Conservation (phyloP, 2,797 vertebrate species). For the Melanogrammus aeglefinus region DNA sequence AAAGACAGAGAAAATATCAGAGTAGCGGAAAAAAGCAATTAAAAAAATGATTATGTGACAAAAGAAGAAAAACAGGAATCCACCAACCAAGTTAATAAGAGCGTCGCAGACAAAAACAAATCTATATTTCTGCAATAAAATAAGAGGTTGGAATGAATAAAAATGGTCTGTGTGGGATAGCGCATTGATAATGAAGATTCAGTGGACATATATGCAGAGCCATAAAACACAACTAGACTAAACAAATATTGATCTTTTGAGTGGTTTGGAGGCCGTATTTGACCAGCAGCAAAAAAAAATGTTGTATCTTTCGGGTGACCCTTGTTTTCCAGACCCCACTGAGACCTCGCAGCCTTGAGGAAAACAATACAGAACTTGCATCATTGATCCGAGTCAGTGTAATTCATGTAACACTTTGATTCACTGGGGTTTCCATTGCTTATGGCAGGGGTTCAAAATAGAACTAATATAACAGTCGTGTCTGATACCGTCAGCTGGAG, state of each 20-base stretch:
- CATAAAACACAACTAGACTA: slow-evolving; percentile 13
- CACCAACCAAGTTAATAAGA: slow-evolving; percentile 22
- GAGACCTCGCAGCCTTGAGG: background rate
- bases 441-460: background rate
- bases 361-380: background rate
- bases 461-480: background rate
- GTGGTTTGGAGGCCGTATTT: slow-evolving; percentile 24
- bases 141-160: slow-evolving; percentile 16
- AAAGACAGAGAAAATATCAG: background rate
- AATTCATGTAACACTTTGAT: background rate
- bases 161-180: slow-evolving; percentile 18
- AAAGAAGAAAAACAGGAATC: slow-evolving; percentile 24
- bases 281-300: slow-evolving; percentile 13
- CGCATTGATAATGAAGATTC: slow-evolving; percentile 34
- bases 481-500: background rate
- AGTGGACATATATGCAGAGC: slow-evolving; percentile 7
- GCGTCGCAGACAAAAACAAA: slow-evolving; percentile 37
- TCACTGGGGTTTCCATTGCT: background rate
- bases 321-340: background rate
- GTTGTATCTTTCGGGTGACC: slow-evolving; percentile 7
- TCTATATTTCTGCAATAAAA: slow-evolving; percentile 28
- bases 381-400: background rate
- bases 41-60: slow-evolving; percentile 13
- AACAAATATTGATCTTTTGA: slow-evolving; percentile 23
- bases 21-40: background rate